These are phyloP conservation scores for Petroica traversi DNA, from an alignment of 2,113 vertebrate species.

Conservation along the genomic window DNA sequence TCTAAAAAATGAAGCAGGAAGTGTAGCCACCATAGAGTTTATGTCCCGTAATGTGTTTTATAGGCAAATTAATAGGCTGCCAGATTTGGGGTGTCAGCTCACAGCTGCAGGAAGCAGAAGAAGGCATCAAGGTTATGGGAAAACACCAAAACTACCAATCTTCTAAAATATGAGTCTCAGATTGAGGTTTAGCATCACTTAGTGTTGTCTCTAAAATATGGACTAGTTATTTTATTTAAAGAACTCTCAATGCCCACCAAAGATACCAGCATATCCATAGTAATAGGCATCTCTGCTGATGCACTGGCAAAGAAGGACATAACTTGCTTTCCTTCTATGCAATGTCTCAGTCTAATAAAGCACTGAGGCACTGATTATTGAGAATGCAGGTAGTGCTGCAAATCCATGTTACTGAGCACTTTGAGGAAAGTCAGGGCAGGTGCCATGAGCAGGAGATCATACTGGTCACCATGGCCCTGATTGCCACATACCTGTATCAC, in stretches of 20 bases:
- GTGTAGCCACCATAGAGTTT: not conserved
- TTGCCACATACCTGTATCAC: fast-evolving
- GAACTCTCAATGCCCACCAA: not conserved
- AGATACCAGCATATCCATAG: not conserved
- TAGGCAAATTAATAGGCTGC: not conserved
- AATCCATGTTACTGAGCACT: not conserved
- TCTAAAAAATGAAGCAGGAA: not conserved
- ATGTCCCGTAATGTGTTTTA: not conserved
- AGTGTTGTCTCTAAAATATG: not conserved
- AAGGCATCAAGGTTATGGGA: not conserved
- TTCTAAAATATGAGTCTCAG: not conserved
- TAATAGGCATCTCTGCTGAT: not conserved
- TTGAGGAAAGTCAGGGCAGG: not conserved
- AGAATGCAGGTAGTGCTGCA: not conserved
- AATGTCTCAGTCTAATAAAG: not conserved
- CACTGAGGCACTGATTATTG: not conserved
- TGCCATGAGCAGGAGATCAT: not conserved
- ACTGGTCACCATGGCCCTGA: fast-evolving
- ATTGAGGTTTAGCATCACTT: not conserved
- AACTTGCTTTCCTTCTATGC: not conserved
- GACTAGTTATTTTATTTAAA: not conserved
- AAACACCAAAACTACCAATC: not conserved
- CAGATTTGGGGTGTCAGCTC: not conserved
- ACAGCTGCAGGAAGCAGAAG: not conserved
- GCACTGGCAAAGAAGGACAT: not conserved